Evolutionary conservation across 1,140 invertebrate species (phyloP).

Genomic region (Amphibalanus amphitrite): DNA sequence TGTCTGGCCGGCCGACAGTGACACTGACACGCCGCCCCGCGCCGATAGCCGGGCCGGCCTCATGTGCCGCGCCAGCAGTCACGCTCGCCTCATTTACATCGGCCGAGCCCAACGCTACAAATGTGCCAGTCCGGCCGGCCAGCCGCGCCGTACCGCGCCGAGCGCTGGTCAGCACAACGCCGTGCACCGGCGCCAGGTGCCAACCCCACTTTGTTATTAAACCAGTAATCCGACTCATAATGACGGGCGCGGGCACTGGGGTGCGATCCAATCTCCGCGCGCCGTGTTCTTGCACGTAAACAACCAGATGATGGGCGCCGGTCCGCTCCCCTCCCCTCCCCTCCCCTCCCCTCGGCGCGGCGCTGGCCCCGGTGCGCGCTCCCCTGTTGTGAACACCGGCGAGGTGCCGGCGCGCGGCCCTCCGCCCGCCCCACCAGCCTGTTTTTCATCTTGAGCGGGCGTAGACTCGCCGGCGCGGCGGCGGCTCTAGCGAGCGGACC

Average conservation of each 20-base stretch:
- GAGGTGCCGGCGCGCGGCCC: no score
- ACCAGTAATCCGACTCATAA: background rate
- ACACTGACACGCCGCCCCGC: no score
- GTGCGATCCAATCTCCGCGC: background rate
- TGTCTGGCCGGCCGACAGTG: no score
- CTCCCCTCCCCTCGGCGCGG: background rate
- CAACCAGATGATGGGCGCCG: background rate
- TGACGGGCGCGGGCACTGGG: background rate
- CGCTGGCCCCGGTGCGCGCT: background rate
- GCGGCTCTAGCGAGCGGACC: background rate
- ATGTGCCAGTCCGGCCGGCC: no score
- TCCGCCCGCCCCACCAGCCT: background rate
- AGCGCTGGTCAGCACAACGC: background rate
- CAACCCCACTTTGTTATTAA: background rate
- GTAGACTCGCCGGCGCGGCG: constrained; percentile 1
- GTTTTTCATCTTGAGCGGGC: background rate
- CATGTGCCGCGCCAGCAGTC: no score
- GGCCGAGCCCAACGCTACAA: no score
- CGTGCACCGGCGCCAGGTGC: background rate
- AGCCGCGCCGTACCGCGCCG: no score
- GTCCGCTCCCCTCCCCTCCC: background rate
- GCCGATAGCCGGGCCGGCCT: no score
- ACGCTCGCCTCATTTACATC: no score
- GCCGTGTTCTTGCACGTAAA: background rate
- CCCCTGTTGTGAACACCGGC: background rate